Evolutionary conservation across 2,113 vertebrate genomes (phyloP), one percentile per base, ranked within the genome.

Genomic region (Butorides virescens): DNA sequence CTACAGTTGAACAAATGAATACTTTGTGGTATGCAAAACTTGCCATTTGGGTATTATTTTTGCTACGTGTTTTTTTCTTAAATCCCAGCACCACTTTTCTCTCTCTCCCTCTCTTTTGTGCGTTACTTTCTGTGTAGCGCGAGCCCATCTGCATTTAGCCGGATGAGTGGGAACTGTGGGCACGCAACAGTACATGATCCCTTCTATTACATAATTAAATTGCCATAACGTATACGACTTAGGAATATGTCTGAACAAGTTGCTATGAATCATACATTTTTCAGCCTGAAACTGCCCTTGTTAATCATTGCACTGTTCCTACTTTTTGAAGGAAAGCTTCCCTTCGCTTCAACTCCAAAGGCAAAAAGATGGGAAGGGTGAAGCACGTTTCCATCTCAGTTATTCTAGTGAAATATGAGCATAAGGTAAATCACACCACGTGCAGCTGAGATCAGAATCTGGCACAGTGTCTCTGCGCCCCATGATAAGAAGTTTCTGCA

Each of bases 201-300:
- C 88, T 68, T 89, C 59, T 66, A 96, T 97, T 95, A 97, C 68
- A 88, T 94, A 96, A 97, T 96, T 95, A 93, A 97, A 85, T 89
- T 96, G 92, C 79, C 61, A 58, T 93, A 94, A 93, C 74, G 77
- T 90, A 92, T 90, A 90, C 75, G 68, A 88, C 58, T 96, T 93
- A 72, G 81, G 81, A 93, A 81, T 93, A 72, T 65, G 84, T 96
- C 90, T 95, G 88, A 93, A 92, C 93, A 97, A 96, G 92, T 90
- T 74, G 79, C 72, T 87, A 77, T 96, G 95, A 96, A 90, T 96
- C 91, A 94, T 86, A n/a, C 56, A 62, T 95, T 95, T 91, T 91
- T 89, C 81, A 93, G 77, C 81, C 90, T 73, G 46, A 89, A 97
- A 90, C 91, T 86, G 82, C 77, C 79, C 77, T 91, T 73, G 72